phyloP scores from a whole-genome alignment of 2,888 invertebrate genomes.

The Epinotia ramella region DNA sequence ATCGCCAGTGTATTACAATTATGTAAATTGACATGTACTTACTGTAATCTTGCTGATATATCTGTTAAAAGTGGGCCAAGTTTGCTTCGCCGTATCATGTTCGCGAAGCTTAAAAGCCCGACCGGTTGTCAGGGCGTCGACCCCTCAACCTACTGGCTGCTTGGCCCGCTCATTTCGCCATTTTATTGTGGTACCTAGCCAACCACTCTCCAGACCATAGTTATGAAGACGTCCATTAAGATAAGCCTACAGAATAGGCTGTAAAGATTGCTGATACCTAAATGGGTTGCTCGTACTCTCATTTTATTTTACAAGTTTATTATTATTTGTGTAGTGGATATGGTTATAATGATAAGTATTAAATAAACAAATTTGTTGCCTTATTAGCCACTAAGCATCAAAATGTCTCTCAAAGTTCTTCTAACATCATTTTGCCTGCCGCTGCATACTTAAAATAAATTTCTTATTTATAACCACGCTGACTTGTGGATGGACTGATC shows the following conservation, averaged over 20 bases:
- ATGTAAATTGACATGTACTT: slow-evolving; percentile 43
- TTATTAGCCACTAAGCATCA: not conserved
- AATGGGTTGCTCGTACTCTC: slow-evolving; percentile 12
- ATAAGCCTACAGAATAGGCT: slow-evolving; percentile 33
- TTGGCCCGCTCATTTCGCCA: slow-evolving; percentile 57
- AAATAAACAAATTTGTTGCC: not conserved
- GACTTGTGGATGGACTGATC: slow-evolving; percentile 30
- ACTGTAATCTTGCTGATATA: slow-evolving; percentile 51
- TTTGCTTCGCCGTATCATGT: slow-evolving; percentile 71
- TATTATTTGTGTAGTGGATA: slow-evolving; percentile 22
- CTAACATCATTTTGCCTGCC: not conserved
- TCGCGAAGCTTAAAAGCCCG: slow-evolving; percentile 73
- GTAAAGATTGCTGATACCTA: slow-evolving; percentile 37
- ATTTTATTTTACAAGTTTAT: slow-evolving; percentile 27
- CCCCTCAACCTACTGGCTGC: slow-evolving; percentile 79
- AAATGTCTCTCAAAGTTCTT: not conserved
- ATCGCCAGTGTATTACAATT: slow-evolving; percentile 30
- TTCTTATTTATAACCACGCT: slow-evolving; percentile 30
- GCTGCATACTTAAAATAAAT: slow-evolving; percentile 16
- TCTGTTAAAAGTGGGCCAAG: slow-evolving; percentile 78
- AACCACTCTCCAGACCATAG: slow-evolving; percentile 36
- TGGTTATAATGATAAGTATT: not conserved
- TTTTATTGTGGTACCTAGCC: slow-evolving; percentile 53
- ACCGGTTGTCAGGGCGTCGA: slow-evolving; percentile 81
- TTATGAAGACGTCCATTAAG: slow-evolving; percentile 45